Base-by-base conservation (phyloP, 53 echinoderm and acorn worm genomes). In the Glandiceps talaboti region DNA sequence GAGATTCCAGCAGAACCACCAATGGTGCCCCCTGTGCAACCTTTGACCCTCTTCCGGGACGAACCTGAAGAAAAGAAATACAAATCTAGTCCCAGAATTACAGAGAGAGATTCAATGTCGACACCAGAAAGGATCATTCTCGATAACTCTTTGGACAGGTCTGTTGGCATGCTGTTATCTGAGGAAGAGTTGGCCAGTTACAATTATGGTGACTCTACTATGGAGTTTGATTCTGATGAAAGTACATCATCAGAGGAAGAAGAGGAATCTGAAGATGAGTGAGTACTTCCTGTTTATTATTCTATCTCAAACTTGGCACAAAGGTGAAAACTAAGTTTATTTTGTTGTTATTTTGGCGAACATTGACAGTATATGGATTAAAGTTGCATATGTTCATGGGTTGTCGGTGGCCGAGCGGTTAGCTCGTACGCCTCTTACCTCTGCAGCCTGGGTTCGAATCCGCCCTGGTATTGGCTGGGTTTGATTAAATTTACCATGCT, bases 181-280 rank as follows among this genome's bases (percentile, higher is more conserved):
- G 99, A 99, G 74, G 99, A 99, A 73, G 91, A 94, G 75, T 84
- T 91, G 32, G 93, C 99, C 76, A 87, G 82, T 31, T 99, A 93
- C 83, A 97, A 99, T 74, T 85, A 92, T 1, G 93, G 90, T 0
- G 87, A 85, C 32, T 80, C 86, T 27, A 80, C 83, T 45, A 85
- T 77, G n/a, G 88, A 88, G 45, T 87, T 87, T 14, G 85, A 88
- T 25, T 6, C 6, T 45, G 6, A 45, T 45, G 89, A 89, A 89
- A 45, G 64, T 20, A 12, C 64, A 6, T 45, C 64, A 20, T 6
- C 6, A 12, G 64, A 45, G 6, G 74, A 74, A 33, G 45, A 80
- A 33, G 73, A 33, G 1, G 73, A 33, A 1, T 14, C 76, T 28
- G 29, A 75, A 75, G 27, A 75, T 28, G 76, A 75, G 64, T 45